phyloP scores from a whole-genome alignment of 1,140 invertebrate genomes.

The Pemphigus obesinymphae region DNA sequence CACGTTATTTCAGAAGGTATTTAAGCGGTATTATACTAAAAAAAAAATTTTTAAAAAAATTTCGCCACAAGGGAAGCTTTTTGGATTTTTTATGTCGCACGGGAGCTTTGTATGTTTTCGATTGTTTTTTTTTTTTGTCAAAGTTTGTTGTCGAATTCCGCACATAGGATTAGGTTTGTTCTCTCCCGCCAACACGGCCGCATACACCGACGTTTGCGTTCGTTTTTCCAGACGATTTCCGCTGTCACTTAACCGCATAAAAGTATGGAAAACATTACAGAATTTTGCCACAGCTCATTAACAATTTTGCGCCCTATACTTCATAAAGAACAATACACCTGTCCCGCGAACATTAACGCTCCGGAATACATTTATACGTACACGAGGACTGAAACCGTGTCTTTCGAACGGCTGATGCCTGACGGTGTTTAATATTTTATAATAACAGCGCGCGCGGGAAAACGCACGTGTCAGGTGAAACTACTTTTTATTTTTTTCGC shows the following conservation, averaged over 20 bases:
- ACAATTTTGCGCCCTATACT: background rate
- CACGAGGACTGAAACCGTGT: background rate
- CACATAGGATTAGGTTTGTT: no score
- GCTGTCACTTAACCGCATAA: background rate
- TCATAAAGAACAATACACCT: slow-evolving; percentile 18
- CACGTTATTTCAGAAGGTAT: no score
- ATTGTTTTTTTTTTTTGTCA: no score
- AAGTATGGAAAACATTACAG: slow-evolving; percentile 3
- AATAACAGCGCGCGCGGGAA: background rate
- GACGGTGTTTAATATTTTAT: slow-evolving; percentile 17
- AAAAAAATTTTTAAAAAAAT: no score
- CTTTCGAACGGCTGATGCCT: background rate
- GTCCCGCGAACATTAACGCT: background rate
- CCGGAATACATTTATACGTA: background rate
- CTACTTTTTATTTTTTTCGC: background rate
- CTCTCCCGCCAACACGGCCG: no score
- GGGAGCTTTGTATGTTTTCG: no score
- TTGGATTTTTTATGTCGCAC: no score
- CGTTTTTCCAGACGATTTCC: background rate
- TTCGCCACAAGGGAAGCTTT: no score
- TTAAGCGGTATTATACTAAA: no score
- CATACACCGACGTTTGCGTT: no score
- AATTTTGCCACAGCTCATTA: slow-evolving; percentile 5
- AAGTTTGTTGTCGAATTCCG: no score
- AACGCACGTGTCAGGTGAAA: background rate